phyloP scores from a whole-genome alignment of 2,113 vertebrate genomes.

The Rhineura floridana region DNA sequence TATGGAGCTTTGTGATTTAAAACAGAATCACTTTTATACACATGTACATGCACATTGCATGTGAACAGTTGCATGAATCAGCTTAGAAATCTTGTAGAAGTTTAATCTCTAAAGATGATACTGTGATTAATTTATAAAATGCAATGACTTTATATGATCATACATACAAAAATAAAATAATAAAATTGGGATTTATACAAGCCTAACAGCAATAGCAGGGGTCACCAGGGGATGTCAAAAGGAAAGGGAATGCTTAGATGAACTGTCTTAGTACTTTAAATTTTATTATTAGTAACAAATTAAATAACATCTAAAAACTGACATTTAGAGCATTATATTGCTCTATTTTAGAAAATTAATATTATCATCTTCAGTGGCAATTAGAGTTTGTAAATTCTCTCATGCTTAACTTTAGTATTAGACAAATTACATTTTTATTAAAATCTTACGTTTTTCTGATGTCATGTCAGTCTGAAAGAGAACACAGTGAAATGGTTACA shows the following conservation, averaged over 20 bases:
- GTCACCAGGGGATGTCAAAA: constrained; percentile 76
- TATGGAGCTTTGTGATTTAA: constrained; percentile 49
- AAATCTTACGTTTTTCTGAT: constrained; percentile 95
- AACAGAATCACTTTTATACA: constrained; percentile 78
- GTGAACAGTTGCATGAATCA: background rate
- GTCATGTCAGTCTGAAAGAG: constrained; percentile 86
- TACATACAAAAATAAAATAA: constrained; percentile 65
- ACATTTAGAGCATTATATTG: constrained; percentile 56
- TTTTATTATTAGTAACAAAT: constrained; percentile 60
- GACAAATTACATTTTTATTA: constrained; percentile 44
- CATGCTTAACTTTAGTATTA: constrained; percentile 74
- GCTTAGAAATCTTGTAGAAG: background rate
- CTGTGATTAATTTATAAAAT: constrained; percentile 68
- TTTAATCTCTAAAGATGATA: constrained; percentile 72
- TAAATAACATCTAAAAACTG: constrained; percentile 62
- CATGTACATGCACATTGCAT: background rate
- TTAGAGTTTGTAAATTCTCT: constrained; percentile 70
- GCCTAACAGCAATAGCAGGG: constrained; percentile 82
- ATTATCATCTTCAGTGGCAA: constrained; percentile 63
- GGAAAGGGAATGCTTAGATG: constrained; percentile 77
- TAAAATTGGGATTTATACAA: constrained; percentile 71
- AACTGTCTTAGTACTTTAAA: constrained; percentile 63
- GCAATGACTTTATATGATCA: constrained; percentile 69
- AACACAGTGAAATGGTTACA: constrained; percentile 66
- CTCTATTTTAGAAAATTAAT: constrained; percentile 56